phyloP scores from a whole-genome alignment of 1,140 invertebrate genomes.

The Argopecten irradians region DNA sequence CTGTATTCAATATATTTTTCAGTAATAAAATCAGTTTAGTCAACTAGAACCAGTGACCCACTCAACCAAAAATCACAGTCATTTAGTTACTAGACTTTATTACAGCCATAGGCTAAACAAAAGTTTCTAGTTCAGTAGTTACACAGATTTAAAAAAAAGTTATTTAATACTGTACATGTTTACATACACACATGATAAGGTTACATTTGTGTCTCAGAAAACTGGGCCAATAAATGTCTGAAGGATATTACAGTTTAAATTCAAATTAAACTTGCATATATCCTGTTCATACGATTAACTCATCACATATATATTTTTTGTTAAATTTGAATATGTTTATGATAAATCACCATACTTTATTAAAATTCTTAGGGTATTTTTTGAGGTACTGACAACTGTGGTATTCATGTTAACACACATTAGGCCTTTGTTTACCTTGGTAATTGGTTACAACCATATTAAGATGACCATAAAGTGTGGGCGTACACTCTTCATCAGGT shows the following conservation, averaged over 20 bases:
- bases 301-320: background rate
- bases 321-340: background rate
- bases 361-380: background rate
- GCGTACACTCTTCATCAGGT: background rate
- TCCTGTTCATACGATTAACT: background rate
- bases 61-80: background rate
- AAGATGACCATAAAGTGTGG: background rate
- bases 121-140: background rate
- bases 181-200: background rate
- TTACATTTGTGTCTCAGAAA: background rate
- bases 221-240: background rate
- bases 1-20: background rate
- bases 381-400: background rate
- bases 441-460: background rate
- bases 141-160: background rate
- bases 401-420: background rate
- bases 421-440: background rate
- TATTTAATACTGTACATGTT: background rate
- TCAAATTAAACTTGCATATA: background rate
- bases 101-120: background rate
- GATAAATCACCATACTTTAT: too few species aligned
- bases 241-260: background rate
- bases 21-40: background rate
- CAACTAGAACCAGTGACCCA: background rate
- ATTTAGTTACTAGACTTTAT: background rate